These are phyloP conservation scores for Bimastos eiseni DNA, from an alignment of 2,888 invertebrate genomes.

Conservation along the genomic window DNA sequence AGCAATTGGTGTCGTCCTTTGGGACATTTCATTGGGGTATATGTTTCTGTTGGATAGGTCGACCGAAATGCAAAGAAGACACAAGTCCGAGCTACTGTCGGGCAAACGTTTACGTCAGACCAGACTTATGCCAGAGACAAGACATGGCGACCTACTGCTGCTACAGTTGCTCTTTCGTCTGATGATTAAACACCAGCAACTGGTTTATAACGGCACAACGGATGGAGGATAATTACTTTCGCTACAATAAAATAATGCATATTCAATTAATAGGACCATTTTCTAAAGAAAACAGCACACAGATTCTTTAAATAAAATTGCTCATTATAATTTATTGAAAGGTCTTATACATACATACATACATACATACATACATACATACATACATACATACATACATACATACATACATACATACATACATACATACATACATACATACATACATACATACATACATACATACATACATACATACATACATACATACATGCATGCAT, in stretches of 20 bases:
- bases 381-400: neutral
- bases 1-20: too few relatives aligned
- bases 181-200: neutral
- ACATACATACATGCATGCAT: too few relatives aligned
- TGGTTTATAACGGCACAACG: neutral
- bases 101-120: neutral
- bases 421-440: neutral
- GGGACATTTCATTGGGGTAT: too few relatives aligned
- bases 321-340: neutral
- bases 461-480: too few relatives aligned
- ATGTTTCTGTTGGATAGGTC: neutral
- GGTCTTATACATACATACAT: neutral
- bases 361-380: neutral
- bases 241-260: neutral
- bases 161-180: conserved; percentile 14
- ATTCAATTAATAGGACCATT: too few relatives aligned
- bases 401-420: neutral
- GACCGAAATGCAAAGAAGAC: conserved; percentile 18
- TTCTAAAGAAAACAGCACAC: too few relatives aligned
- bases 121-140: neutral
- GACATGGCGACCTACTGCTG: conserved; percentile 18
- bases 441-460: neutral
- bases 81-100: neutral
- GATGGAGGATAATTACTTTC: neutral
- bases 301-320: neutral